phyloP scores from a whole-genome alignment of 2,888 invertebrate genomes.

The Drosophila infuscata region DNA sequence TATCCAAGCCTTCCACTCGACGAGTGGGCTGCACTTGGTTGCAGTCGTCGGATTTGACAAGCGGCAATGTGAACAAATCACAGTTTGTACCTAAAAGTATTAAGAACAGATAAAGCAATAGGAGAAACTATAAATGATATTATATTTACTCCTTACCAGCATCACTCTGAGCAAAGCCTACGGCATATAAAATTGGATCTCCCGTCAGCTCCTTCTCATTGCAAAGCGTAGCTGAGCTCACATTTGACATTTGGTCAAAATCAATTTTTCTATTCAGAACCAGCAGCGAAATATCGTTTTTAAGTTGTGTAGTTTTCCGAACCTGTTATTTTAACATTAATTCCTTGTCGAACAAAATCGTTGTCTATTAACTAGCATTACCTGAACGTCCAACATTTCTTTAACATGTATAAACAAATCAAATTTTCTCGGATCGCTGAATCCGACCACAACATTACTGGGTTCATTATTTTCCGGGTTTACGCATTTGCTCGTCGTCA shows the following conservation, averaged over 20 bases:
- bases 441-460: background rate
- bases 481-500: constrained; percentile 25
- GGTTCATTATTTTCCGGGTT: background rate
- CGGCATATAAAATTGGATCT: background rate
- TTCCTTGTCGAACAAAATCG: background rate
- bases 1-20: background rate
- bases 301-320: rapidly evolving
- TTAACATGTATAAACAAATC: rapidly evolving
- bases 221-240: background rate
- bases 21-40: background rate
- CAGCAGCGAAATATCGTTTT: constrained; percentile 17
- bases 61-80: background rate
- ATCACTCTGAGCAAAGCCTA: constrained; percentile 22
- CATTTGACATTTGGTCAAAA: background rate
- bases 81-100: constrained; percentile 15
- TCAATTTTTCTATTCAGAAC: background rate
- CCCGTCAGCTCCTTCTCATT: background rate
- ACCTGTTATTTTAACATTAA: background rate
- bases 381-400: background rate
- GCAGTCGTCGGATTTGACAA: background rate
- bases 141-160: background rate
- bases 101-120: background rate
- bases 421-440: background rate
- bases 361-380: background rate
- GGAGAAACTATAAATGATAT: background rate